phyloP scores from a whole-genome alignment of 2,888 invertebrate genomes.

The Archaeoteleia sp. region DNA sequence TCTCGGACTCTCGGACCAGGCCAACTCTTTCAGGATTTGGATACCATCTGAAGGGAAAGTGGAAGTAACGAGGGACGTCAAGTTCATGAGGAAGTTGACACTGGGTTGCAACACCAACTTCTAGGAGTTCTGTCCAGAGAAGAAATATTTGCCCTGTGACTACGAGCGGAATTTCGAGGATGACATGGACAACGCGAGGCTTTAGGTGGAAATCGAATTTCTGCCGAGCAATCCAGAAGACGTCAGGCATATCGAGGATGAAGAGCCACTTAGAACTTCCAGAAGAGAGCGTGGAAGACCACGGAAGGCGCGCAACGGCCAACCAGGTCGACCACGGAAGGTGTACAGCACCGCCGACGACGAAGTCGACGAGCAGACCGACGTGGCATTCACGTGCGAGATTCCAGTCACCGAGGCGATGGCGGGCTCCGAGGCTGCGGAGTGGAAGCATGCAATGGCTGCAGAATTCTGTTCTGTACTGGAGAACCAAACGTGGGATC shows the following conservation, averaged over 20 bases:
- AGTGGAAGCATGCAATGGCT: slow-evolving; percentile 3
- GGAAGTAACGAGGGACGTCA: slow-evolving; percentile 37
- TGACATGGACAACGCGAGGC: too few species aligned
- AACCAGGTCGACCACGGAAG: neutral
- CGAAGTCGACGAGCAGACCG: neutral
- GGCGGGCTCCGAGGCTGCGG: neutral
- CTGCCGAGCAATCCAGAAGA: too few species aligned
- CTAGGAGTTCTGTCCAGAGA: neutral
- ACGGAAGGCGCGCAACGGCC: neutral
- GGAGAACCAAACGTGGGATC: slow-evolving; percentile 1
- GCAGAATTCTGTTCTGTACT: neutral
- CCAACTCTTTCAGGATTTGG: slow-evolving; percentile 44
- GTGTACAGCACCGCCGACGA: neutral
- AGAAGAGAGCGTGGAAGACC: neutral
- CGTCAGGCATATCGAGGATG: too few species aligned
- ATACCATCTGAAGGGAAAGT: slow-evolving; percentile 29
- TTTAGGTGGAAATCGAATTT: too few species aligned
- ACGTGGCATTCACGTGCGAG: neutral
- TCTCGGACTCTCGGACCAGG: slow-evolving; percentile 33
- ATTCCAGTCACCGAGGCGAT: neutral
- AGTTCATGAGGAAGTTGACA: slow-evolving; percentile 11
- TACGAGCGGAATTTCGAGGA: too few species aligned
- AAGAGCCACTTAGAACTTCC: too few species aligned
- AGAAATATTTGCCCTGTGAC: too few species aligned
- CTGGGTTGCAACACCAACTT: slow-evolving; percentile 4